Evolutionary conservation across 1,140 invertebrate species (phyloP), one percentile per base, ranked within the genome.

Genomic region (Aphelenchoides fujianensis): DNA sequence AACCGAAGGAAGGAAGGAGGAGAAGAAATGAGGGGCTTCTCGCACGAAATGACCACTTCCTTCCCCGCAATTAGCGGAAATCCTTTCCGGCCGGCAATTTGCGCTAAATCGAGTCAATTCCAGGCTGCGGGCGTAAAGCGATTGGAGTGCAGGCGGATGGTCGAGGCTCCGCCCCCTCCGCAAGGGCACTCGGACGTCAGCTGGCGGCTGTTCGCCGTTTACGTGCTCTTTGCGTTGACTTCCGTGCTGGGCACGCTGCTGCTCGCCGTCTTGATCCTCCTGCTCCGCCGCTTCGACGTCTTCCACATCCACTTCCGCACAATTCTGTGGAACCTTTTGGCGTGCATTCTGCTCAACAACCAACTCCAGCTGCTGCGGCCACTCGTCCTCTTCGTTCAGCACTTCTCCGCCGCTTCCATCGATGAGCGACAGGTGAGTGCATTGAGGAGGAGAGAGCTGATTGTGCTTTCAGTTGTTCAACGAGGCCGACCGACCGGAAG

Each of bases 251-350:
- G 62, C 9, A 70, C 31, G 0, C 30, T 70, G 7, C 64, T 70
- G 28, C 30, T 30, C 16, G 27, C 35, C 3, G 32, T 70, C 16
- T 41, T 70, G 31, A 70, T 70, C n/a, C 27, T 69, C 16, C 31
- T 70, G 62, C 31, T 70, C 3, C 2, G 63, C 27, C 61, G 31
- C 19, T 70, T 68, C 35, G 69, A 70, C 32, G 28, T 70, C n/a
- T 70, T 70, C 12, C 69, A 70, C 35, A 28, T 36, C 27, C 63
- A 70, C 36, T 70, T 70, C 63, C 69, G 69, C 23, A 68, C 54
- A 9, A 59, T 69, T 32, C 66, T 70, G 7, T 70, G 69, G 69
- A 70, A 70, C 53, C 3, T 70, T 27, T 41, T 70, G 7, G n/a
- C 32, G 3, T 70, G 66, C 53, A 36, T 70, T 1, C n/a, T 70